A percentile compares a stretch with the other conserved stretches of the same genome.
Conservation (phyloP, 30 jellyfish, hydroid and myxozoan species). For the Chrysaora quinquecirrha region DNA sequence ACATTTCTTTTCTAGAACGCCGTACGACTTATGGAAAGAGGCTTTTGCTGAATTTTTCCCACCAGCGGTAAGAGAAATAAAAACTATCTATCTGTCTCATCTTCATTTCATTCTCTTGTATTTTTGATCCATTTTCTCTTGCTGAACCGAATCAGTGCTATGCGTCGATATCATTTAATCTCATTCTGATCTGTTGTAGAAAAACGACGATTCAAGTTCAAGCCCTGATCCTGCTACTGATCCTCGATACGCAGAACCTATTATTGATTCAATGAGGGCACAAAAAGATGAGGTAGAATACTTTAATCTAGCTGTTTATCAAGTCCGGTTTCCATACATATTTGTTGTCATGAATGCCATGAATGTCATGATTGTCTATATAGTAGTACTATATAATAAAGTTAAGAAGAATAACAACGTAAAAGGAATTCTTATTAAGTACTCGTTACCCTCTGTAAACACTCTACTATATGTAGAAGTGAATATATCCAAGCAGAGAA, state of each 20-base stretch:
- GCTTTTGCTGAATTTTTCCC: conserved; percentile 76
- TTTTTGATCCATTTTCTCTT: not conserved
- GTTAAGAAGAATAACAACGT: too few species aligned
- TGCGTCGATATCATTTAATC: not conserved
- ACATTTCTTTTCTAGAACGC: conserved; percentile 44
- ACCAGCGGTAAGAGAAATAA: conserved; percentile 56
- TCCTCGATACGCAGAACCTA: conserved; percentile 71
- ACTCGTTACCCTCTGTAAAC: too few species aligned
- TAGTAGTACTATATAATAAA: too few species aligned
- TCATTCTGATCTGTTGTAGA: conserved; percentile 13
- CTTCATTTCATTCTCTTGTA: not conserved
- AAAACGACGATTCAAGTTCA: conserved; percentile 10
- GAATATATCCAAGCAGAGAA: too few species aligned
- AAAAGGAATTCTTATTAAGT: too few species aligned
- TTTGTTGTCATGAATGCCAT: too few species aligned
- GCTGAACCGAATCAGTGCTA: too few species aligned
- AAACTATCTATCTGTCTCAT: not conserved
- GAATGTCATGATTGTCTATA: too few species aligned
- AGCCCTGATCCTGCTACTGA: conserved; percentile 63
- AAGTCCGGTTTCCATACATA: too few species aligned
- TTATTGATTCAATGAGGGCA: conserved; percentile 60
- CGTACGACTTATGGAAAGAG: conserved; percentile 84
- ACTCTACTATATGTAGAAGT: too few species aligned
- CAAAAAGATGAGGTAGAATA: conserved; percentile 87
- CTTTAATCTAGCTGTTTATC: too few species aligned